Evolutionary conservation across 2,888 invertebrate genomes (phyloP).

Genomic region (Catocala fraxini): DNA sequence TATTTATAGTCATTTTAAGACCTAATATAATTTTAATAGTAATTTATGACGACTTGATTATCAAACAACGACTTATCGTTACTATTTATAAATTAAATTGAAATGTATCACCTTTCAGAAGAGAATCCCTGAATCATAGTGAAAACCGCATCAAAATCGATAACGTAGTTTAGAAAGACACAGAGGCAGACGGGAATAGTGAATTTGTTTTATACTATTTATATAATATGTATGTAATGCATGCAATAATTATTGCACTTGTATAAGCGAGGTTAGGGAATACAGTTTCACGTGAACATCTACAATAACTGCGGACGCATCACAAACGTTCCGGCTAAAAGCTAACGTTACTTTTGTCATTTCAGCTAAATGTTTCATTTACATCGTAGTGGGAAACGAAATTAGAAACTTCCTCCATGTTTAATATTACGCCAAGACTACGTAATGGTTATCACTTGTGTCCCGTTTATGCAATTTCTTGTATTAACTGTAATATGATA

Average conservation of each 20-base stretch:
- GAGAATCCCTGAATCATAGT: not conserved
- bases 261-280: constrained; percentile 7
- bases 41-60: too few species aligned
- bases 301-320: constrained; percentile 24
- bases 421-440: constrained; percentile 30
- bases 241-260: not conserved
- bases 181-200: too few species aligned
- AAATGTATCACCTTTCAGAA: too few species aligned
- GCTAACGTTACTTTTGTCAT: constrained; percentile 27
- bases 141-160: too few species aligned
- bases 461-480: constrained; percentile 1
- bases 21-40: too few species aligned
- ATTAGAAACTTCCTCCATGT: constrained; percentile 32
- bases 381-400: constrained; percentile 46
- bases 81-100: too few species aligned
- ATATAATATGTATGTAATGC: constrained; percentile 1
- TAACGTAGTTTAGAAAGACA: too few species aligned
- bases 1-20: too few species aligned
- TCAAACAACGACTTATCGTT: too few species aligned
- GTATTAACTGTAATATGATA: constrained; percentile 3
- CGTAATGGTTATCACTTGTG: not conserved
- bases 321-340: constrained; percentile 29
- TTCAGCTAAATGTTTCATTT: constrained; percentile 26
- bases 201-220: too few species aligned
- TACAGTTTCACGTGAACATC: not conserved